Evolutionary conservation across 2,888 invertebrate species (phyloP).

Genomic region (Sphaerophoria rueppellii): DNA sequence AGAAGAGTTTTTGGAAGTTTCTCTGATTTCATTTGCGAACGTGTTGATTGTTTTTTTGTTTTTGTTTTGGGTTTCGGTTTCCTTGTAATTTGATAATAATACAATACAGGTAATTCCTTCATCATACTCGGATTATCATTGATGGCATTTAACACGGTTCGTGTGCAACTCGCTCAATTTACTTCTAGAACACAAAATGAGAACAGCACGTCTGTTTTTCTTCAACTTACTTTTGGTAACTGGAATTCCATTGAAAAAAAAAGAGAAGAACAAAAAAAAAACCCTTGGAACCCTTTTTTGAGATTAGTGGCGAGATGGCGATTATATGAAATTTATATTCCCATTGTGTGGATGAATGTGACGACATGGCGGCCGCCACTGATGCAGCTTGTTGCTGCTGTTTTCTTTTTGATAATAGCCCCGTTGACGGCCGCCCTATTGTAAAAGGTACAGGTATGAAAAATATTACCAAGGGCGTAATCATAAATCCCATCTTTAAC

Average conservation of each 20-base stretch:
- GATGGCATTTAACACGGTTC: slow-evolving; percentile 54
- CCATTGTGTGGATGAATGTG: slow-evolving; percentile 59
- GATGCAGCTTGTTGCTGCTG: slow-evolving; percentile 19
- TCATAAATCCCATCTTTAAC: slow-evolving; percentile 68
- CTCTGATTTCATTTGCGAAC: slow-evolving; percentile 66
- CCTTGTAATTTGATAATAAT: slow-evolving; percentile 62
- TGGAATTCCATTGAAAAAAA: slow-evolving; percentile 50
- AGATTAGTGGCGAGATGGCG: not conserved
- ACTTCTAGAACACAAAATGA: not conserved
- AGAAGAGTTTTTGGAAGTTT: slow-evolving; percentile 37
- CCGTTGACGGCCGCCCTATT: not conserved
- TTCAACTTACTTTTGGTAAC: slow-evolving; percentile 24
- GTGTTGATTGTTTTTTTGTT: slow-evolving; percentile 51
- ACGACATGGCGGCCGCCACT: slow-evolving; percentile 12
- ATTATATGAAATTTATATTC: slow-evolving; percentile 50
- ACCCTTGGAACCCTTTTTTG: slow-evolving; percentile 53
- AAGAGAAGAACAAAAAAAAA: not conserved
- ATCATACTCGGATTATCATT: slow-evolving; percentile 46
- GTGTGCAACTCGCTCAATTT: slow-evolving; percentile 11
- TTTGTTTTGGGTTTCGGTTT: slow-evolving; percentile 7
- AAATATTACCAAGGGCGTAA: slow-evolving; percentile 57
- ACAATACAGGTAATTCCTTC: slow-evolving; percentile 68
- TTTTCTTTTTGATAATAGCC: not conserved
- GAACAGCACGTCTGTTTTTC: slow-evolving; percentile 26
- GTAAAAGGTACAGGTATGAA: not conserved